Percentiles rank a stretch among this genome's conserved stretches.
These are phyloP conservation scores for Cepaea hortensis DNA, from an alignment of 2,888 invertebrate genomes.

Conservation along the genomic window DNA sequence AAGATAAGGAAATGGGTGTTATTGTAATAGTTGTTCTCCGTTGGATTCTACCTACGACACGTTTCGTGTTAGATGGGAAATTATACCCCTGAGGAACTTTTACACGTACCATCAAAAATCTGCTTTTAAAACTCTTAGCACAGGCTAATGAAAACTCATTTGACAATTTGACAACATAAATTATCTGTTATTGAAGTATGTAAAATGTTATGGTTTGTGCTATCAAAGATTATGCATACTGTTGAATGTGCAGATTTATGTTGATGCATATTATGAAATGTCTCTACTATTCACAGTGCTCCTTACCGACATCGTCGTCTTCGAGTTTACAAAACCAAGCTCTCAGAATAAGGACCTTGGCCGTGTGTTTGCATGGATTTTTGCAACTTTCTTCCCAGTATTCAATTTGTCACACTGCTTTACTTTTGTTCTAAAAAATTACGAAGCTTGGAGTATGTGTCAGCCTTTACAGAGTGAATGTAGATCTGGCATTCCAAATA, in stretches of 20 bases:
- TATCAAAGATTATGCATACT: no score
- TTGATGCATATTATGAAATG: neutral
- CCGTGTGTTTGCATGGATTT: conserved; percentile 80
- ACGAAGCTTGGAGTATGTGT: conserved; percentile 35
- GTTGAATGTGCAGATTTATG: neutral
- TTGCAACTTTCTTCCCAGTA: conserved; percentile 83
- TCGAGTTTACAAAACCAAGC: conserved; percentile 81
- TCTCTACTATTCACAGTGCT: conserved; percentile 79
- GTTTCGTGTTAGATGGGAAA: no score
- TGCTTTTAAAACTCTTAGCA: no score
- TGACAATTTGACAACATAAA: no score
- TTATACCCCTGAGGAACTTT: no score
- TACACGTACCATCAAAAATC: no score
- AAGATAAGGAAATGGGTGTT: no score
- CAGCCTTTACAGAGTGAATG: neutral
- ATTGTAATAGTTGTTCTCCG: no score
- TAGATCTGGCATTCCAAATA: conserved; percentile 6
- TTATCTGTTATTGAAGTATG: no score
- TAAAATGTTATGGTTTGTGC: no score
- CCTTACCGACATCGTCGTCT: conserved; percentile 83
- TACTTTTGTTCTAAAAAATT: conserved; percentile 76
- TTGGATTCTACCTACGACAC: no score
- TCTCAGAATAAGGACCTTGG: conserved; percentile 80
- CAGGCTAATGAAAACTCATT: no score
- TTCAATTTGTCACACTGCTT: conserved; percentile 80